Percentiles rank a stretch among this genome's conserved stretches.
Evolutionary conservation across 2,113 vertebrate genomes (phyloP).

Genomic region (Calypte anna): DNA sequence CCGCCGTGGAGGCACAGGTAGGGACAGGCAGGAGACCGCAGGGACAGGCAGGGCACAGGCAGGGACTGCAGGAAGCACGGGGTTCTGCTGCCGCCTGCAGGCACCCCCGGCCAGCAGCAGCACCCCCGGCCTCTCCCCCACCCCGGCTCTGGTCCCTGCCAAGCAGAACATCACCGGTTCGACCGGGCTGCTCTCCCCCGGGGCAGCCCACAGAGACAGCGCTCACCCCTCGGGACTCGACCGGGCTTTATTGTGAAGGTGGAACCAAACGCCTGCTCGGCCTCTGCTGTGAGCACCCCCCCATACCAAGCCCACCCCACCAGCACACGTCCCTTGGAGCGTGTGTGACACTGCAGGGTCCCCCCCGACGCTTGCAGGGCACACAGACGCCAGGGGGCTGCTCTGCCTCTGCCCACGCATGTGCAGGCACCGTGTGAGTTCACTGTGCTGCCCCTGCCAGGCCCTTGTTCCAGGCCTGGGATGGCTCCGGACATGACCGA

Average conservation of each 20-base stretch:
- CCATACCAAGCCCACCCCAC: neutral
- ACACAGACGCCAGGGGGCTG: accelerated
- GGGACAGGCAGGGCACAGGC: too few species aligned
- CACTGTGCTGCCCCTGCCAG: accelerated
- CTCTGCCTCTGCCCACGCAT: neutral
- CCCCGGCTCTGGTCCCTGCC: neutral
- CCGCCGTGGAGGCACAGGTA: neutral
- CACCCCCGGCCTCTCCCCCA: too few species aligned
- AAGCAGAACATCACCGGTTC: neutral
- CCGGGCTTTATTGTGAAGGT: neutral
- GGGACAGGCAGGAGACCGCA: too few species aligned
- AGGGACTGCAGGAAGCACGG: neutral
- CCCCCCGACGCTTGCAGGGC: neutral
- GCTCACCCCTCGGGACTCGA: neutral
- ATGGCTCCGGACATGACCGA: accelerated
- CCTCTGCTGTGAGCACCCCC: neutral
- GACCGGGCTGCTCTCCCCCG: neutral
- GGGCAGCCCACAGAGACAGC: neutral
- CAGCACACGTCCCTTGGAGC: accelerated
- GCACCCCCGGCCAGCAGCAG: neutral
- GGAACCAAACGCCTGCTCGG: neutral
- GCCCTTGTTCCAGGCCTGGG: accelerated
- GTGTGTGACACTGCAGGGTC: neutral
- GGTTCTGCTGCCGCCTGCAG: conserved; percentile 60
- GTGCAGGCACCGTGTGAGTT: accelerated